Evolutionary conservation across 2,888 invertebrate species (phyloP).

Genomic region (Leptarthrus brevirostris): DNA sequence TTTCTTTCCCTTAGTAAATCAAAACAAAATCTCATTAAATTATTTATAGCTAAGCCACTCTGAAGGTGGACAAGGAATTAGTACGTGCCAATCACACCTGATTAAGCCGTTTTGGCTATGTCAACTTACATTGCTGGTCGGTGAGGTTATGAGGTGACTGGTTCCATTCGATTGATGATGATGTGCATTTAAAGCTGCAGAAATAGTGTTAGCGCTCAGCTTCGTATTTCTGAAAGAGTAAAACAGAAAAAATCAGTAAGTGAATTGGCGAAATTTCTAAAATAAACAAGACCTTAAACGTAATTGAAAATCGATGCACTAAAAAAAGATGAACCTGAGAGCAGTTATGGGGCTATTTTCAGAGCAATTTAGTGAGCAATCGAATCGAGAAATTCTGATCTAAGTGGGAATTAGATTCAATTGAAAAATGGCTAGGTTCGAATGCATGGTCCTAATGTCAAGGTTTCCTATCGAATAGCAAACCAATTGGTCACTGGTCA

Average conservation of each 20-base stretch:
- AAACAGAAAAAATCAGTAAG: constrained; percentile 4
- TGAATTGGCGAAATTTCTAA: background rate
- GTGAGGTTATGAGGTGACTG: constrained; percentile 29
- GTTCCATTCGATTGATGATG: constrained; percentile 51
- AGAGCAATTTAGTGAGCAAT: background rate
- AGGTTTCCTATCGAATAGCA: background rate
- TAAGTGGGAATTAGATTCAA: background rate
- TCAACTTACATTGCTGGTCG: constrained; percentile 52
- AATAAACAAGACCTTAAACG: background rate
- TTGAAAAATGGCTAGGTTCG: background rate
- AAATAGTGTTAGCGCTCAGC: constrained; percentile 79
- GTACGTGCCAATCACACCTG: constrained; percentile 50
- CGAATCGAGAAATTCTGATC: constrained; percentile 3
- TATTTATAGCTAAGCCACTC: constrained; percentile 27
- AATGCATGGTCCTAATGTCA: background rate
- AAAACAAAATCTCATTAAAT: constrained; percentile 3
- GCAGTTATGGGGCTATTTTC: background rate
- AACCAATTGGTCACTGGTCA: background rate
- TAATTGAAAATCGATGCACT: background rate
- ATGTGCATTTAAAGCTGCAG: constrained; percentile 75
- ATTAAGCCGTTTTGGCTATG: constrained; percentile 28
- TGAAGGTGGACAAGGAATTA: constrained; percentile 39
- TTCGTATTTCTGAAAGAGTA: constrained; percentile 72
- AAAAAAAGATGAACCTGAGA: background rate
- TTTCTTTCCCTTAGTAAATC: constrained; percentile 23